Evolutionary conservation across 1,140 invertebrate genomes (phyloP).

Genomic region (Limonius californicus): DNA sequence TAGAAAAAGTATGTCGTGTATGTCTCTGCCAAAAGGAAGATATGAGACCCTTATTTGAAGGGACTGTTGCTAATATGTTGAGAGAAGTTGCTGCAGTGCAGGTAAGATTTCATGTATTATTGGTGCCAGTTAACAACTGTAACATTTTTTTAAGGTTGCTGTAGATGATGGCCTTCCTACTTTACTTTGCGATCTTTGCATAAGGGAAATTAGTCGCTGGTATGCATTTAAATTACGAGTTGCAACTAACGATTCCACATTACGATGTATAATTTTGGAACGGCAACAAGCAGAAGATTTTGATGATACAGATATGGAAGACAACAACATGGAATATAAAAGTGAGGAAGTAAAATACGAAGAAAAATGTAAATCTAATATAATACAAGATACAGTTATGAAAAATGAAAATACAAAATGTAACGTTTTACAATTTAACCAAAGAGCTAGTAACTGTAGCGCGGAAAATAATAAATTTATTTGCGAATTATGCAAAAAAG

Average conservation of each 20-base stretch:
- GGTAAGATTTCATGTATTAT: background rate
- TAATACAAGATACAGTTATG: background rate
- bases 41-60: background rate
- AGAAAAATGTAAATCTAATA: background rate
- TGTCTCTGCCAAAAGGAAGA: background rate
- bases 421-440: background rate
- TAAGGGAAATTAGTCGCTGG: background rate
- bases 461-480: background rate
- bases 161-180: background rate
- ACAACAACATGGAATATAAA: background rate
- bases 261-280: background rate
- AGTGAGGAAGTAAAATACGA: background rate
- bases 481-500: slow-evolving; percentile 23
- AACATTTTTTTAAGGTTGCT: background rate
- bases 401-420: background rate
- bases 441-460: background rate
- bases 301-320: background rate
- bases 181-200: background rate
- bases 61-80: background rate
- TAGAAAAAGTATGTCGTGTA: background rate
- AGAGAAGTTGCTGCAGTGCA: background rate
- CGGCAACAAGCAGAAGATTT: background rate
- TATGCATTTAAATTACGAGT: background rate
- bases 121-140: no score
- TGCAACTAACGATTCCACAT: background rate